These are phyloP conservation scores for Gari tellinella DNA, from an alignment of 2,888 invertebrate species.

Conservation along the genomic window DNA sequence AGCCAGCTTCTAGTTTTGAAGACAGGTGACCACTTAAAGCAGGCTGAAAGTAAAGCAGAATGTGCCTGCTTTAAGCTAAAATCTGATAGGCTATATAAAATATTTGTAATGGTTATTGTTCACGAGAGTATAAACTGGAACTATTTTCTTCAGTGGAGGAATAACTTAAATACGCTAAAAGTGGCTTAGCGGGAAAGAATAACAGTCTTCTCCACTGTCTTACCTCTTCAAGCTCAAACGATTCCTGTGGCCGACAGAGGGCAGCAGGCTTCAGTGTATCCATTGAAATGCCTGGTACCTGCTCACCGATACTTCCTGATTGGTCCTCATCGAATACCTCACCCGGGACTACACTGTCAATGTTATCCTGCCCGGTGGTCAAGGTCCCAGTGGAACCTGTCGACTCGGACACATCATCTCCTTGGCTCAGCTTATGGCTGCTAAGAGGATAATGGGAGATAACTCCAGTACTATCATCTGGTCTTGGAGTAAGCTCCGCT, in stretches of 20 bases:
- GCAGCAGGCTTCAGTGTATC: slow-evolving; percentile 27
- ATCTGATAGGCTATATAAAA: too few relatives aligned
- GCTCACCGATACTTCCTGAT: not conserved
- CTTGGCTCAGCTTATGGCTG: slow-evolving; percentile 17
- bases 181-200: too few relatives aligned
- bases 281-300: slow-evolving; percentile 3
- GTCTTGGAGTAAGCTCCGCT: slow-evolving; percentile 41
- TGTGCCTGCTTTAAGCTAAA: too few relatives aligned
- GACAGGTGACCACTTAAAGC: too few relatives aligned
- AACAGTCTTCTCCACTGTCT: too few relatives aligned
- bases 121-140: too few relatives aligned
- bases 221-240: slow-evolving; percentile 61
- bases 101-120: too few relatives aligned
- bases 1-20: too few relatives aligned
- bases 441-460: slow-evolving; percentile 9
- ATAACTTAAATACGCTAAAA: too few relatives aligned
- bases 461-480: slow-evolving; percentile 29
- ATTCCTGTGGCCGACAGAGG: slow-evolving; percentile 40
- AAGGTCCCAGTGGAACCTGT: slow-evolving; percentile 46
- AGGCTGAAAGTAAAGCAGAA: too few relatives aligned
- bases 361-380: slow-evolving; percentile 11
- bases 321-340: not conserved
- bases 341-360: slow-evolving; percentile 16
- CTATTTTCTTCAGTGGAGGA: too few relatives aligned
- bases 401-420: slow-evolving; percentile 50